Evolutionary conservation across 2,113 vertebrate genomes (phyloP).

Genomic region (Hemicordylus capensis): DNA sequence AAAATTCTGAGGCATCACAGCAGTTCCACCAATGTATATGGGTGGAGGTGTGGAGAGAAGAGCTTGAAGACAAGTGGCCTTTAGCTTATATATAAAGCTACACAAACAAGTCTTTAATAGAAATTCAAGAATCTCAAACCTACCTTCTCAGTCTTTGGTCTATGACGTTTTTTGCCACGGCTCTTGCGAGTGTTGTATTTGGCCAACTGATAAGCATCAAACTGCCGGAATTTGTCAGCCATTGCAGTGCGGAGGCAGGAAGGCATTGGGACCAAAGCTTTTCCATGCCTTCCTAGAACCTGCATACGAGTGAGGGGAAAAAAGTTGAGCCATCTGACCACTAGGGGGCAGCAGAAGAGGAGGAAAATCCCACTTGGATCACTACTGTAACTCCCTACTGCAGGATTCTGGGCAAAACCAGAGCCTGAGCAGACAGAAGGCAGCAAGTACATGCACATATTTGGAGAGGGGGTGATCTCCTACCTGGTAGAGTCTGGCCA

Average conservation of each 20-base stretch:
- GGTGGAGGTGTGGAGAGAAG: too few relatives aligned
- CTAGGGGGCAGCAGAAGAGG: not conserved
- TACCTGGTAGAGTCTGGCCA: slow-evolving; percentile 80
- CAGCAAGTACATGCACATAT: not conserved
- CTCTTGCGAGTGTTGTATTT: slow-evolving; percentile 89
- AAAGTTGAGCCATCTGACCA: not conserved
- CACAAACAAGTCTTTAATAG: not conserved
- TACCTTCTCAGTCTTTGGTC: not conserved
- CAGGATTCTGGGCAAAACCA: not conserved
- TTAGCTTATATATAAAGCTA: not conserved
- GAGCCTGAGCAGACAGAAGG: too few relatives aligned
- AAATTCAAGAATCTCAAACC: not conserved
- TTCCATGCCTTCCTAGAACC: slow-evolving; percentile 40
- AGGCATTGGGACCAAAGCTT: slow-evolving; percentile 72
- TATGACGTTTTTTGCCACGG: slow-evolving; percentile 74
- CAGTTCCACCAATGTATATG: not conserved
- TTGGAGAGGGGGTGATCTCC: not conserved
- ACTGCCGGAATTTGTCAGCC: slow-evolving; percentile 85
- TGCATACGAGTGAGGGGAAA: slow-evolving; percentile 17
- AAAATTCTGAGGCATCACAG: not conserved
- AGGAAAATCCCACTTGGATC: not conserved
- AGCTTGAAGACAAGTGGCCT: too few relatives aligned
- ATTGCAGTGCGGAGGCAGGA: slow-evolving; percentile 85
- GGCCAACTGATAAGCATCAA: slow-evolving; percentile 88
- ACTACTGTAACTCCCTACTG: not conserved